Evolutionary conservation across 2,888 invertebrate genomes (phyloP), one percentile per base, ranked within the genome.

Genomic region (Athalia cordata): DNA sequence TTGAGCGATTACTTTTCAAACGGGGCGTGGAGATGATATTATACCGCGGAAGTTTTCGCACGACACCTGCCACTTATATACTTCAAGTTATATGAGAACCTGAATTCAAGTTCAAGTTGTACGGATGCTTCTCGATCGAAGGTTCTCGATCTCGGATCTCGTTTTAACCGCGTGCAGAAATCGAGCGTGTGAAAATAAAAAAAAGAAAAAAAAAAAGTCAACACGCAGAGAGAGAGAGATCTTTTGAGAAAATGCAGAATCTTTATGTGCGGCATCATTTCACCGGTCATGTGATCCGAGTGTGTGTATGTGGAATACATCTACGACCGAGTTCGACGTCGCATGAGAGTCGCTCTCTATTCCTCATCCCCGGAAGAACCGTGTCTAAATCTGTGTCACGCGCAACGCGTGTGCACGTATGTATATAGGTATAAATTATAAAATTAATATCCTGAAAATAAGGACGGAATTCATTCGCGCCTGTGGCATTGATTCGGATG

Each of bases 271-370:
- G 55, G 55, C 52, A 52, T 68, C 68, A 52, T 68, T 68, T 68
- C 55, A 68, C 67, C 11, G 15, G 50, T 8, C 29, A 29, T 5
- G 8, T 13, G 5, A 11, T 13, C n/a, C n/a, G 5, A 29, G 29
- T 29, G 29, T 29, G 29, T 29, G 29, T 29, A 29, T 29, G 29
- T 29, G 29, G 0, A 59, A 59, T 15, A 5, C 7, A 4, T 1
- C 9, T 52, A 67, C 67, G 67, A 50, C 67, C 67, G 67, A 67
- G 67, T 52, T 67, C 43, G 57, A 45, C 43, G 70, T 52, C 29
- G 29, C 55, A 68, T 29, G 11, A n/a, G 29, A 29, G 70, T 59
- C 72, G 72, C 57, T 72, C 72, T 72, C 72, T 72, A 72, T 72
- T 72, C 59, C 72, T 45, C 72, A 57, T 72, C 57, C 47, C 72